These are phyloP conservation scores for Microcebus griseorufus DNA, from an alignment of 2,113 vertebrate genomes.

Conservation along the genomic window DNA sequence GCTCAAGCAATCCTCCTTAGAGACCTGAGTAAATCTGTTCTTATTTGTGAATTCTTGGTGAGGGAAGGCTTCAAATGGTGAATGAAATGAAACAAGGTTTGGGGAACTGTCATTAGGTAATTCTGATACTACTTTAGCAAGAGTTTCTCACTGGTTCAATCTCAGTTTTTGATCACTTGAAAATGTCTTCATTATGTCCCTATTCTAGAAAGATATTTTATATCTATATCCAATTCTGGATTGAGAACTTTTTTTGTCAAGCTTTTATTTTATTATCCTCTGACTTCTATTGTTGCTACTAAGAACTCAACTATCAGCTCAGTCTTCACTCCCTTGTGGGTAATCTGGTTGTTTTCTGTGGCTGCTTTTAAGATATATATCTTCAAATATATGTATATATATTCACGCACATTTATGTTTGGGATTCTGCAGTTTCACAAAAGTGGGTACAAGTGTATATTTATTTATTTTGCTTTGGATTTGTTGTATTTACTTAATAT, in stretches of 20 bases:
- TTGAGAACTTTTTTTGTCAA: not conserved
- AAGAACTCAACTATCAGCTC: not conserved
- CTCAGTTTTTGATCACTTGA: conserved; percentile 12
- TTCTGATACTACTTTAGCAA: not conserved
- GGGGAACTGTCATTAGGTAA: not conserved
- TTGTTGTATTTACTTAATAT: not conserved
- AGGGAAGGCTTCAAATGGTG: not conserved
- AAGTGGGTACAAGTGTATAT: not conserved
- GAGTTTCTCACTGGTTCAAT: not conserved
- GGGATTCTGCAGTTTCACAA: not conserved
- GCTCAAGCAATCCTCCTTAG: no score
- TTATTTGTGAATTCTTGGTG: not conserved
- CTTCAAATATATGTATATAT: not conserved
- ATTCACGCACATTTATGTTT: not conserved
- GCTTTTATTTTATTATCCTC: not conserved
- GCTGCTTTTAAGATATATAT: not conserved
- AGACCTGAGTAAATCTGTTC: not conserved
- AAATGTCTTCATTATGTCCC: not conserved
- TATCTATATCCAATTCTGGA: not conserved
- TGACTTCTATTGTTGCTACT: not conserved
- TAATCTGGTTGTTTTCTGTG: not conserved
- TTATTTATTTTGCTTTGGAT: not conserved
- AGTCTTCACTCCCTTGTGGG: not conserved
- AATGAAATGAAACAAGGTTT: not conserved
- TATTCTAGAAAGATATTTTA: not conserved